Conservation (phyloP, 2,888 invertebrate genomes). For the Agonopterix arenella region DNA sequence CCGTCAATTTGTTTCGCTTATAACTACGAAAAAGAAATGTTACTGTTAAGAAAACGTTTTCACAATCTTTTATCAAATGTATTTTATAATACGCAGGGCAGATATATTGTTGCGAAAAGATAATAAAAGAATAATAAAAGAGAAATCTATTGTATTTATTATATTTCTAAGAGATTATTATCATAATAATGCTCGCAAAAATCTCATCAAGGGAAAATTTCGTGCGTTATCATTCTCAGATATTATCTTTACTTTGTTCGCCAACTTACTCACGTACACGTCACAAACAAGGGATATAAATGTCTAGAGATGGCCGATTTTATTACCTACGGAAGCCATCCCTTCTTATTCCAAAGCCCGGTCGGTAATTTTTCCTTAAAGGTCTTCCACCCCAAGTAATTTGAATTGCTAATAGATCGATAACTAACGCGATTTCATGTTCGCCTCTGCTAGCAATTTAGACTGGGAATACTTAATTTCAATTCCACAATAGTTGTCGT, state of each 20-base stretch:
- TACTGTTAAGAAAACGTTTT: too few relatives aligned
- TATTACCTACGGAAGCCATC: slow-evolving; percentile 31
- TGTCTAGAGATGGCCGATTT: slow-evolving; percentile 33
- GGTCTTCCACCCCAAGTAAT: slow-evolving; percentile 19
- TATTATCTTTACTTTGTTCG: slow-evolving; percentile 3
- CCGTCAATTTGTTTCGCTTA: too few relatives aligned
- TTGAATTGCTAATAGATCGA: slow-evolving; percentile 25
- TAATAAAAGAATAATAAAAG: too few relatives aligned
- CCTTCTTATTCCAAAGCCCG: slow-evolving; percentile 18
- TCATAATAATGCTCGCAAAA: slow-evolving; percentile 47
- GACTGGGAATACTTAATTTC: not conserved
- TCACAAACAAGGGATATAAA: slow-evolving; percentile 46
- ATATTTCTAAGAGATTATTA: slow-evolving; percentile 29
- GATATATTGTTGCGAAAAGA: too few relatives aligned
- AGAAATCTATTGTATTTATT: too few relatives aligned
- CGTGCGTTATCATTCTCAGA: slow-evolving; percentile 14
- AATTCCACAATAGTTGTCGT: not conserved
- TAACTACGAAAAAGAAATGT: too few relatives aligned
- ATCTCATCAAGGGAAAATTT: slow-evolving; percentile 49
- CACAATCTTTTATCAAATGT: too few relatives aligned
- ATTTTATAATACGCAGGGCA: too few relatives aligned
- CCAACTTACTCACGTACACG: slow-evolving; percentile 33
- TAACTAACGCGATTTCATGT: slow-evolving; percentile 1
- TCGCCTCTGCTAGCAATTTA: not conserved
- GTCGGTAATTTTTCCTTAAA: slow-evolving; percentile 22